Evolutionary conservation across 2,888 invertebrate genomes (phyloP).

Genomic region (Scrobipalpa costella): DNA sequence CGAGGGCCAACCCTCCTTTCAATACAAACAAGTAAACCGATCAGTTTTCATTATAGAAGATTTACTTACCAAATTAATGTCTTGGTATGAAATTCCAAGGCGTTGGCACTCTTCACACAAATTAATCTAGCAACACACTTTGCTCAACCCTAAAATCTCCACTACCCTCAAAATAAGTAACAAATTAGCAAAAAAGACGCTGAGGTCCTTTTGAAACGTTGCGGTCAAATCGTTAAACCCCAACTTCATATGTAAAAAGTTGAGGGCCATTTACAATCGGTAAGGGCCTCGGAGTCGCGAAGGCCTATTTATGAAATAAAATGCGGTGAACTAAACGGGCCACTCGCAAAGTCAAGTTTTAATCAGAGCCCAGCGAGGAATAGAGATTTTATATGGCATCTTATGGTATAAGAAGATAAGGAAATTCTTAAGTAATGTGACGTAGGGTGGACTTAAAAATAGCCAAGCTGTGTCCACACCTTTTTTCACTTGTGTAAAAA

Average conservation of each 20-base stretch:
- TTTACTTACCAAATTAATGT: too few relatives aligned
- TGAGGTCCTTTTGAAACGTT: slow-evolving; percentile 1
- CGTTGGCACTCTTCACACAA: neutral
- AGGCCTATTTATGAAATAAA: slow-evolving; percentile 31
- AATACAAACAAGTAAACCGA: too few relatives aligned
- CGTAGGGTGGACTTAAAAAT: too few relatives aligned
- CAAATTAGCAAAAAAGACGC: neutral
- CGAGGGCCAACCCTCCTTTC: too few relatives aligned
- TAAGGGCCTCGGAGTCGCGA: slow-evolving; percentile 17
- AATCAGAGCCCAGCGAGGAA: slow-evolving; percentile 37
- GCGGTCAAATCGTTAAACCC: slow-evolving; percentile 17
- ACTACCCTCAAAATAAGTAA: neutral
- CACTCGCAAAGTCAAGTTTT: slow-evolving; percentile 43
- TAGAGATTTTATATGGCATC: neutral
- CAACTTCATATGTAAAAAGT: slow-evolving; percentile 27
- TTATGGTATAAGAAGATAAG: too few relatives aligned
- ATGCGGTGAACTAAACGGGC: slow-evolving; percentile 32
- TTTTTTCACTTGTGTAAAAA: too few relatives aligned
- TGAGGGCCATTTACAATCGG: slow-evolving; percentile 21
- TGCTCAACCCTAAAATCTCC: neutral
- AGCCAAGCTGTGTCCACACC: too few relatives aligned
- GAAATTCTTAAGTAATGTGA: too few relatives aligned
- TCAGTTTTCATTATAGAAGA: too few relatives aligned
- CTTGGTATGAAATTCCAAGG: too few relatives aligned
- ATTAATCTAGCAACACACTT: neutral